These are phyloP conservation scores for Spisula solida DNA, from an alignment of 2,888 invertebrate genomes.

Conservation along the genomic window DNA sequence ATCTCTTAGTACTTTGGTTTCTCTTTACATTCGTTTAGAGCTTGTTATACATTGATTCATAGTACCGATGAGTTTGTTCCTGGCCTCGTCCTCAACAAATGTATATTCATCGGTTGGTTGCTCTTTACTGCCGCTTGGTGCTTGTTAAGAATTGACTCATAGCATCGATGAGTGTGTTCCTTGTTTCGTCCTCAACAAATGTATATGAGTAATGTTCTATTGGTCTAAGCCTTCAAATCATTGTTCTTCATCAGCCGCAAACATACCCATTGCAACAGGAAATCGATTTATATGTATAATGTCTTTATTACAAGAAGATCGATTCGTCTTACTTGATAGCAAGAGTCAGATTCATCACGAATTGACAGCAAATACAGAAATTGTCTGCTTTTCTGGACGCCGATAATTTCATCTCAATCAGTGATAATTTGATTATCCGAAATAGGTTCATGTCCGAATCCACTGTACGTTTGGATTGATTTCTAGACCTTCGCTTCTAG, in stretches of 20 bases:
- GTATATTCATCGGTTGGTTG: too few relatives aligned
- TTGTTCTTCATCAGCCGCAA: neutral
- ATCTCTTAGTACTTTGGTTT: too few relatives aligned
- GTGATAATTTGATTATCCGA: slow-evolving; percentile 38
- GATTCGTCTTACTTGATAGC: neutral
- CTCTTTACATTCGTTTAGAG: too few relatives aligned
- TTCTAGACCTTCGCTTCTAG: neutral
- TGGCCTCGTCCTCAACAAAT: too few relatives aligned
- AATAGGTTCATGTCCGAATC: slow-evolving; percentile 27
- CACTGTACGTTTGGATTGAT: neutral
- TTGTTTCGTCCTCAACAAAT: too few relatives aligned
- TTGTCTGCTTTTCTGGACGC: neutral
- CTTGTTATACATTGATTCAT: too few relatives aligned
- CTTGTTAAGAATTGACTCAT: too few relatives aligned
- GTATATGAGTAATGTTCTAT: too few relatives aligned
- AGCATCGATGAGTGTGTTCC: too few relatives aligned
- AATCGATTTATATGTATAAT: neutral
- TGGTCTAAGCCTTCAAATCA: too few relatives aligned
- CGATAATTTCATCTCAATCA: slow-evolving; percentile 27
- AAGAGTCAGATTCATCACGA: neutral
- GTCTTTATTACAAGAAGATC: neutral
- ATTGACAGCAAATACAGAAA: neutral
- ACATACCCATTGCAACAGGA: neutral
- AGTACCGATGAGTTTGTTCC: too few relatives aligned
- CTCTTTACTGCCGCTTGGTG: too few relatives aligned